A percentile compares a stretch with the other conserved stretches of the same genome.
phyloP scores from a whole-genome alignment of 2,888 invertebrate genomes.

The Elgonia sp. region DNA sequence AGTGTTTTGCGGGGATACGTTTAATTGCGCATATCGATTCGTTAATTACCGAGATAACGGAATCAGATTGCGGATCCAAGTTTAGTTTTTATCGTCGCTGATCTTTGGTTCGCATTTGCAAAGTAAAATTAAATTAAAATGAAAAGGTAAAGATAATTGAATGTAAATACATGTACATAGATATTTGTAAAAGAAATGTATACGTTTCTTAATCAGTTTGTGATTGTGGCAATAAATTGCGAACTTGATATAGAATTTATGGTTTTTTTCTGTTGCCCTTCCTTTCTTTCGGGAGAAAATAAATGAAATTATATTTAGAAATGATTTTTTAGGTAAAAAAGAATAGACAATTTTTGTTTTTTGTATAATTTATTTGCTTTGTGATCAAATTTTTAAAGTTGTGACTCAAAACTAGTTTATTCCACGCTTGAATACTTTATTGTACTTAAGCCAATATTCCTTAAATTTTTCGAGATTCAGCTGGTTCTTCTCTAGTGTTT shows the following conservation, averaged over 20 bases:
- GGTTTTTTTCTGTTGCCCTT: too few species aligned
- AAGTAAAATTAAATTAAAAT: slow-evolving; percentile 35
- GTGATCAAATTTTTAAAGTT: too few species aligned
- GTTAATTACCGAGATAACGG: slow-evolving; percentile 58
- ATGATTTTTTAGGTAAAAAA: too few species aligned
- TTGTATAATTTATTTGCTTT: too few species aligned
- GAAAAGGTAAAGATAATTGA: slow-evolving; percentile 3
- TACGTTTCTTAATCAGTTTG: slow-evolving; percentile 25
- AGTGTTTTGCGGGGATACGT: slow-evolving; percentile 15
- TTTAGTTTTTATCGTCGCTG: slow-evolving; percentile 43
- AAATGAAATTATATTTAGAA: too few species aligned
- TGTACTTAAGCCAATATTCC: slow-evolving; percentile 13
- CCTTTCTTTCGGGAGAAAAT: too few species aligned
- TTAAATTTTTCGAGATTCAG: slow-evolving; percentile 14
- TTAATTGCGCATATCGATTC: slow-evolving; percentile 62
- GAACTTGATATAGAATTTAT: slow-evolving; percentile 17
- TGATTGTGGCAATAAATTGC: slow-evolving; percentile 29
- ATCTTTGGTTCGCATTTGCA: slow-evolving; percentile 41
- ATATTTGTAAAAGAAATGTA: slow-evolving; percentile 3
- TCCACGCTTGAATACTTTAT: not conserved
- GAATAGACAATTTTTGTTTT: too few species aligned
- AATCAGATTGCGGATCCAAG: slow-evolving; percentile 53
- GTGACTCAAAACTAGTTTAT: not conserved
- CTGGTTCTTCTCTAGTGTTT: not conserved
- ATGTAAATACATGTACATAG: slow-evolving; percentile 4